Conservation (phyloP, 2,797 vertebrate species). For the Coccyzus lansbergi region DNA sequence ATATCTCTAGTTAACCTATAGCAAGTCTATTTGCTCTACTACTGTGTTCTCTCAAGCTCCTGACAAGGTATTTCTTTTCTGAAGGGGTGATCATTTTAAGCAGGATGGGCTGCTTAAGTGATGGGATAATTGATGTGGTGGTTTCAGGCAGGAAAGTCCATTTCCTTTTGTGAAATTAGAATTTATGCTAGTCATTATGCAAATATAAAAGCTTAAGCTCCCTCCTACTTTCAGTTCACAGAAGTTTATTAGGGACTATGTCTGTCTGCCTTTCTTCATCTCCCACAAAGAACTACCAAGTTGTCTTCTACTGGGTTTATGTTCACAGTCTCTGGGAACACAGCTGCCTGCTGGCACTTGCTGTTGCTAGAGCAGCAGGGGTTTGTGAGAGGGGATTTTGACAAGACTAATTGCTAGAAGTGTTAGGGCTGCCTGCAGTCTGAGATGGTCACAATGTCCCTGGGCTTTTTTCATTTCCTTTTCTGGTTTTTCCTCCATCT, state of each 20-base stretch:
- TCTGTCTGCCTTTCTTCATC: not conserved
- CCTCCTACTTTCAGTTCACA: slow-evolving; percentile 6
- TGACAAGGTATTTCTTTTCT: not conserved
- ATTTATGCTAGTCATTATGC: slow-evolving; percentile 5
- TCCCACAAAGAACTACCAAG: slow-evolving; percentile 5
- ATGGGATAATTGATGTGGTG: not conserved
- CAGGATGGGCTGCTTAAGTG: not conserved
- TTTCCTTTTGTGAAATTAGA: slow-evolving; percentile 20
- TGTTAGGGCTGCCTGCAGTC: slow-evolving; percentile 25
- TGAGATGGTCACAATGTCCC: not conserved
- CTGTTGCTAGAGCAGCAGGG: slow-evolving; percentile 9
- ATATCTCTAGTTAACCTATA: not conserved
- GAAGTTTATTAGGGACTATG: slow-evolving; percentile 18
- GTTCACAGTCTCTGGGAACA: not conserved
- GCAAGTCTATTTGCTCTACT: not conserved
- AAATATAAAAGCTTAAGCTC: slow-evolving; percentile 26
- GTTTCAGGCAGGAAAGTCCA: not conserved
- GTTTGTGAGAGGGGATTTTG: slow-evolving; percentile 1
- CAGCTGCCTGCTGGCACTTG: slow-evolving; percentile 30
- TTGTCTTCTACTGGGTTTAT: slow-evolving; percentile 40
- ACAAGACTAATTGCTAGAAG: slow-evolving; percentile 35
- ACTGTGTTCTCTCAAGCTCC: not conserved
- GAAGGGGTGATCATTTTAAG: not conserved
- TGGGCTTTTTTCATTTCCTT: not conserved
- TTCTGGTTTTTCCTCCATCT: not conserved